phyloP scores from a whole-genome alignment of 92 coral and sea anemone genomes.

The Palythoa heliodiscus region DNA sequence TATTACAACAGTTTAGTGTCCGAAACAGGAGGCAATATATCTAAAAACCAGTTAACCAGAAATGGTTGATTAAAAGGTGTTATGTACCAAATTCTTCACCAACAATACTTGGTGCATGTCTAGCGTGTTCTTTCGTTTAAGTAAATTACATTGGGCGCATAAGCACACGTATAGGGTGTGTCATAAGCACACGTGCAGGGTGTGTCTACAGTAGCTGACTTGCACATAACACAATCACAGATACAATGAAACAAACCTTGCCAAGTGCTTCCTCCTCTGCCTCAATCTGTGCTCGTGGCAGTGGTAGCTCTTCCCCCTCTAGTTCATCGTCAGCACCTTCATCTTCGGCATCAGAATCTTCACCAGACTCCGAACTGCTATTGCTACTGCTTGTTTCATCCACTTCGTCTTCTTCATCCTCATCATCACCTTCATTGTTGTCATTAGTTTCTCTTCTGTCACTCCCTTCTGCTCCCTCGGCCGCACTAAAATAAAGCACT shows the following conservation, averaged over 20 bases:
- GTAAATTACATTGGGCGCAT: no score
- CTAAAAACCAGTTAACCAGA: no score
- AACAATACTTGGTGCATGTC: no score
- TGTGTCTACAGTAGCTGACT: no score
- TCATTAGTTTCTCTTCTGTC: slow-evolving; percentile 60
- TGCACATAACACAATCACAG: no score
- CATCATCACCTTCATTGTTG: slow-evolving; percentile 71
- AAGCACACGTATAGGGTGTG: no score
- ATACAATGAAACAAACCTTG: slow-evolving; percentile 63
- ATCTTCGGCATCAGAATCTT: slow-evolving; percentile 94
- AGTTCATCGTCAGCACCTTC: slow-evolving; percentile 84
- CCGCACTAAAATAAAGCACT: slow-evolving; percentile 61
- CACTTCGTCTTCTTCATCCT: slow-evolving; percentile 57
- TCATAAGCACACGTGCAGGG: no score
- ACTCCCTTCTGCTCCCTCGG: slow-evolving; percentile 67
- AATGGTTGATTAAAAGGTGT: no score
- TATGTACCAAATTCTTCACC: no score
- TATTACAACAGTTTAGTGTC: no score
- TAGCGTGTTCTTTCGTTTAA: no score
- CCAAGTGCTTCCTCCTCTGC: slow-evolving; percentile 98
- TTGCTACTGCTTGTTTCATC: slow-evolving; percentile 66
- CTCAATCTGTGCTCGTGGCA: slow-evolving; percentile 85
- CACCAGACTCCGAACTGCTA: slow-evolving; percentile 68
- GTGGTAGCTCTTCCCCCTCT: slow-evolving; percentile 69
- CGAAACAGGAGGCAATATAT: no score